These are phyloP conservation scores for Clavelina lepadiformis DNA, from an alignment of 23 tunicate genomes.

Conservation along the genomic window DNA sequence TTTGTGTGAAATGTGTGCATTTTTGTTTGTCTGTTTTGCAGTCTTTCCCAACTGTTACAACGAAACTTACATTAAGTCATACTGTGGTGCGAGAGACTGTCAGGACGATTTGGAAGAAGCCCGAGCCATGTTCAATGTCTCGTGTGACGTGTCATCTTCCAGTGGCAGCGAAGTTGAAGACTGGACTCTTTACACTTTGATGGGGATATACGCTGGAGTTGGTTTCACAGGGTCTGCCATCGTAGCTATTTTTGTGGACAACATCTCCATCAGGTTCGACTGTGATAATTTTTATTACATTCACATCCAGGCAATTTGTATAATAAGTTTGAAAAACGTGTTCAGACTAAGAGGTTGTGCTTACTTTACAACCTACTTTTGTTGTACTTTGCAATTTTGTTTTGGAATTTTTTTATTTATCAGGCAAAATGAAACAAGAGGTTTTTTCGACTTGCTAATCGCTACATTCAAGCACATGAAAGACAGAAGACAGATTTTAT, in stretches of 20 bases:
- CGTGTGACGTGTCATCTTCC: constrained; percentile 14
- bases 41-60: constrained; percentile 63
- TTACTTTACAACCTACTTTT: not conserved
- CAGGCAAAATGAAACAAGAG: constrained; percentile 49
- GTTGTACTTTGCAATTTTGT: not conserved
- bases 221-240: constrained; percentile 61
- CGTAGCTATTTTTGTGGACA: constrained; percentile 63
- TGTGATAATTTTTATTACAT: not conserved
- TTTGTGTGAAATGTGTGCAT: too few species aligned
- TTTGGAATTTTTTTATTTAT: not conserved
- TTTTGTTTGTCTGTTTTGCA: constrained; percentile 14
- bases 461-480: constrained; percentile 84
- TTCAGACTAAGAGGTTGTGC: too few species aligned
- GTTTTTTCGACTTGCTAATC: constrained; percentile 31
- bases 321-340: not conserved
- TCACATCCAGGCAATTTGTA: too few species aligned
- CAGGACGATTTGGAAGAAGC: constrained; percentile 36
- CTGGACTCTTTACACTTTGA: constrained; percentile 56
- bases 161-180: not conserved
- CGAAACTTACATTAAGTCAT: constrained; percentile 27
- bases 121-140: constrained; percentile 15
- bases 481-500: constrained; percentile 60
- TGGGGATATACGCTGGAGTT: constrained; percentile 87
- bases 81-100: constrained; percentile 82
- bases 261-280: constrained; percentile 50